These are phyloP conservation scores for Caenorhabditis angaria DNA, from an alignment of 2,888 invertebrate genomes.

Conservation along the genomic window DNA sequence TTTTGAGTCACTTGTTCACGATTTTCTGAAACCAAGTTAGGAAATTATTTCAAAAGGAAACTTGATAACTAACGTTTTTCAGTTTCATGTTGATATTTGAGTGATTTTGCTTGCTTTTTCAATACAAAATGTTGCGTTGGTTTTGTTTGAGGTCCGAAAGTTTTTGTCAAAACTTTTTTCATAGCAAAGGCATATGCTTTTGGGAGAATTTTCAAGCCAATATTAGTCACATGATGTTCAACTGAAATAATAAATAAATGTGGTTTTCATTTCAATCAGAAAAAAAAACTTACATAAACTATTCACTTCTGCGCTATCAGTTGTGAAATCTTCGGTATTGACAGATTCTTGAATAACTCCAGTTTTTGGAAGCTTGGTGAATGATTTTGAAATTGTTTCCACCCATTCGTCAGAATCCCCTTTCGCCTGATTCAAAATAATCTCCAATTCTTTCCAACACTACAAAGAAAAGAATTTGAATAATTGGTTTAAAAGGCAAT, in stretches of 20 bases:
- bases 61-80: slow-evolving; percentile 29
- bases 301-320: not conserved
- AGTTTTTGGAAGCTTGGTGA: not conserved
- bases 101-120: slow-evolving; percentile 28
- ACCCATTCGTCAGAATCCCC: slow-evolving; percentile 3
- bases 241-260: not conserved
- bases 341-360: not conserved
- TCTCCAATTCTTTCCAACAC: not conserved
- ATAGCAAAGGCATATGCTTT: not conserved
- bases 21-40: slow-evolving; percentile 25
- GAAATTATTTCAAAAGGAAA: not conserved
- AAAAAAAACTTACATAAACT: not conserved
- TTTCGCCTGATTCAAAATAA: not conserved
- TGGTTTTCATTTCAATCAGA: not conserved
- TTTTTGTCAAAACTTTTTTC: not conserved
- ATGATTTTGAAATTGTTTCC: not conserved
- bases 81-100: slow-evolving; percentile 32
- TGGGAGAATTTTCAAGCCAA: not conserved
- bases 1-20: slow-evolving; percentile 28
- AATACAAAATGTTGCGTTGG: slow-evolving; percentile 33
- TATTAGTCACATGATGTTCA: not conserved
- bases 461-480: not conserved
- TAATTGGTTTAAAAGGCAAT: too few relatives aligned
- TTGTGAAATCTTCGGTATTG: not conserved
- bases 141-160: not conserved